Evolutionary conservation across 2,797 vertebrate species (phyloP), one percentile per base, ranked within the genome.

Genomic region (Vultur gryphus): DNA sequence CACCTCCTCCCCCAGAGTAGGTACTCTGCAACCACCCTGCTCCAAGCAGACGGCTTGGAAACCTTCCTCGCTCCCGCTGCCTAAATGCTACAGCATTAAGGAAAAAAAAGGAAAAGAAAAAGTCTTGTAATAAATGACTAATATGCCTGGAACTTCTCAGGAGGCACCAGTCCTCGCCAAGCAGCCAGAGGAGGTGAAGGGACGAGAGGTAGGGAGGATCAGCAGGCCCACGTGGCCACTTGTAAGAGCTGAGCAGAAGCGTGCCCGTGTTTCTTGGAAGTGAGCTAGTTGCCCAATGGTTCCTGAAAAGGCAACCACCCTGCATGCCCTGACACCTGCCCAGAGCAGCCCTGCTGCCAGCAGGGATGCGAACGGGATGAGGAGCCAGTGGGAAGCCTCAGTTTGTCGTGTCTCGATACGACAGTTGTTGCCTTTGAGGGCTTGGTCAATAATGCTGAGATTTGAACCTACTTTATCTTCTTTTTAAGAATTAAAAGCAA

Each of bases 21-120:
- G 52, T 61, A 41, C 44, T 64, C 55, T 61, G 31, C 93, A 84
- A 92, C 81, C 80, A 93, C 37, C 64, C 90, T 88, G 91, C 94
- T 95, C 86, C 69, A 55, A 91, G 95, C 20, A 89, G 92, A 92
- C 48, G 14, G 78, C 92, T 95, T 95, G 88, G 94, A 97, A 97
- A 89, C 76, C 87, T 91, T 95, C 94, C 88, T 96, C 73, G 19
- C 29, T 96, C 89, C 94, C 31, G 1, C 81, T 86, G 87, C 78
- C 73, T 58, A 87, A 90, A 69, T 37, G 58, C 41, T 79, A 83
- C 1, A 3, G 18, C 44, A 81, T 18, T 29, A 51, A 26, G 19
- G 19, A 31, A 70, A 90, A 95, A 92, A 94, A 95, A 96, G n/a
- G 54, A 87, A 76, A 93, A 84, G 52, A 93, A 97, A 5, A 91